Percentiles rank a stretch among this genome's conserved stretches.
Evolutionary conservation across 2,113 vertebrate species (phyloP).

Genomic region (Lonchura striata): DNA sequence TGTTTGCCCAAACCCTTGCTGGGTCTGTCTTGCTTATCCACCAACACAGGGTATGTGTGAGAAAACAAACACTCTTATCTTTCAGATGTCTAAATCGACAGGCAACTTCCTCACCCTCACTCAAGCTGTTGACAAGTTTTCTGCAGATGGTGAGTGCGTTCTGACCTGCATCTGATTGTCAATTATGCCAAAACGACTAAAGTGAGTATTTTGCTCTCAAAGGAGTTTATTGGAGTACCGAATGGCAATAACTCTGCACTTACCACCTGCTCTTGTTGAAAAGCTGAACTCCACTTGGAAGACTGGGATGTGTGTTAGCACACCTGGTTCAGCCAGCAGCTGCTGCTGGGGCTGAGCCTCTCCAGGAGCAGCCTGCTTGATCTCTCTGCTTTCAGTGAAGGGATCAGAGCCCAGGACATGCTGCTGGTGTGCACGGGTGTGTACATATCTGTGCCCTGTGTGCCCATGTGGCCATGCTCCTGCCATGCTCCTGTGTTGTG

Average conservation of each 20-base stretch:
- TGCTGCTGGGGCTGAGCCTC: not conserved
- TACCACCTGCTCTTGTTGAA: not conserved
- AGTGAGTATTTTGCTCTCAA: not conserved
- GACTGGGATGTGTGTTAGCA: not conserved
- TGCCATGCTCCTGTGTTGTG: not conserved
- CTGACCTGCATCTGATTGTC: not conserved
- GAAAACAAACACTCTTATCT: not conserved
- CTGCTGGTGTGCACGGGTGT: rapidly evolving
- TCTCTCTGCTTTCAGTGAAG: rapidly evolving
- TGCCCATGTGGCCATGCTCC: rapidly evolving
- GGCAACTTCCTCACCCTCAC: constrained; percentile 95
- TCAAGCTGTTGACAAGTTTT: constrained; percentile 91
- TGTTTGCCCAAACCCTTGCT: not conserved
- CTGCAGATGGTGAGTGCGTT: constrained; percentile 87
- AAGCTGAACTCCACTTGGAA: not conserved
- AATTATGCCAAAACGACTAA: not conserved
- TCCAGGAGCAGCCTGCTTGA: too few species aligned
- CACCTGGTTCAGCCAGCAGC: not conserved
- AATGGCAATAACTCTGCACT: not conserved
- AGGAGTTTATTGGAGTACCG: not conserved
- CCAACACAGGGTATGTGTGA: not conserved
- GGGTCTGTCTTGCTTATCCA: not conserved
- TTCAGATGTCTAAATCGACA: constrained; percentile 98
- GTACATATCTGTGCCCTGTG: rapidly evolving
- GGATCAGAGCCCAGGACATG: rapidly evolving